Conservation (phyloP, 1,140 invertebrate species). For the Drepana arcuata region DNA sequence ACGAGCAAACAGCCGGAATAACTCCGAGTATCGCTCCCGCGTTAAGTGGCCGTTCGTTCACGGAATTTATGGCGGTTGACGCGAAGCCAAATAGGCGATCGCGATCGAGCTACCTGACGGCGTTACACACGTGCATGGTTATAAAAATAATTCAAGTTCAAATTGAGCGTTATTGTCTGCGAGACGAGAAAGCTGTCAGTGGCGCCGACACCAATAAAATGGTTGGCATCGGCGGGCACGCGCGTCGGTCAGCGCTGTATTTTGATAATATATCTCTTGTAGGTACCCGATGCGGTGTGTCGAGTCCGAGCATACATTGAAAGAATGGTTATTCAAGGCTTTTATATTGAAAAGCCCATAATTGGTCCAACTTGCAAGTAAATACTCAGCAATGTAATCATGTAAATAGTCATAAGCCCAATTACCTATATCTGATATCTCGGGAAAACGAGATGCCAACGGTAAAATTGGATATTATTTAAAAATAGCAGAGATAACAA, state of each 20-base stretch:
- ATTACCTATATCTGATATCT: too few species aligned
- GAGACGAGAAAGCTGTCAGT: slow-evolving; percentile 62
- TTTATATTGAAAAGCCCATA: too few species aligned
- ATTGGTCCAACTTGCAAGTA: too few species aligned
- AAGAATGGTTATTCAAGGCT: too few species aligned
- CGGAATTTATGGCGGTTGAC: slow-evolving; percentile 51
- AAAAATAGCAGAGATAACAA: too few species aligned
- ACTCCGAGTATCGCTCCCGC: slow-evolving; percentile 51
- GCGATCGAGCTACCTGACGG: slow-evolving; percentile 30
- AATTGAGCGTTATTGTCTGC: slow-evolving; percentile 62
- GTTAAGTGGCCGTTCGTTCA: slow-evolving; percentile 49
- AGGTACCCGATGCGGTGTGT: too few species aligned
- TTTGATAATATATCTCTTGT: too few species aligned
- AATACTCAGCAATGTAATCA: too few species aligned
- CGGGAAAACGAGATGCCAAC: too few species aligned
- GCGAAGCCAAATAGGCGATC: slow-evolving; percentile 35
- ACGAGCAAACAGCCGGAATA: slow-evolving; percentile 58
- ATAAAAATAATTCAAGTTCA: slow-evolving; percentile 64
- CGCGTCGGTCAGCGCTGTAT: slow-evolving; percentile 24
- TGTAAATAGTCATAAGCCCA: too few species aligned
- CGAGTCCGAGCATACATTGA: too few species aligned
- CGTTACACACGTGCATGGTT: slow-evolving; percentile 37
- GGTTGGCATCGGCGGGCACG: slow-evolving; percentile 37
- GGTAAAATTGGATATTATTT: too few species aligned
- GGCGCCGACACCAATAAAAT: slow-evolving; percentile 67